These are phyloP conservation scores for Allygus modestus DNA, from an alignment of 2,888 invertebrate genomes.

Conservation along the genomic window DNA sequence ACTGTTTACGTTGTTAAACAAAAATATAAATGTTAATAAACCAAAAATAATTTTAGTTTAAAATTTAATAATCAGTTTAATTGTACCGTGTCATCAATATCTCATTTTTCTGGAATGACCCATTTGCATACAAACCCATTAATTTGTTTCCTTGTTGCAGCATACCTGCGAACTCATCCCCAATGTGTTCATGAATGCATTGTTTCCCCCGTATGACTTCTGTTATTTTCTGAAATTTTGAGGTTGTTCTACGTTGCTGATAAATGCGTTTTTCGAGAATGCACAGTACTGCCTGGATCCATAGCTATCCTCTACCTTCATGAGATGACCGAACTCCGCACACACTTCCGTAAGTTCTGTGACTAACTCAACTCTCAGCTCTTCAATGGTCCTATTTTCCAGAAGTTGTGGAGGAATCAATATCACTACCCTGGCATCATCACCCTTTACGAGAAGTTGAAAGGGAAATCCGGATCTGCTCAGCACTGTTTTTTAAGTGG, in stretches of 20 bases:
- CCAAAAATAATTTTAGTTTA: no score
- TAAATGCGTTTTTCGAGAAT: constrained; percentile 24
- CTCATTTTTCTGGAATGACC: no score
- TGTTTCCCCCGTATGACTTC: constrained; percentile 9
- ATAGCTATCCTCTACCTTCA: constrained; percentile 17
- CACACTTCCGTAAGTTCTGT: background rate
- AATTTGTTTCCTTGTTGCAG: no score
- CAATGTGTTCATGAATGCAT: constrained; percentile 26
- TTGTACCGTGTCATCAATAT: no score
- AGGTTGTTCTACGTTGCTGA: background rate
- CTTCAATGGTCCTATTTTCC: background rate
- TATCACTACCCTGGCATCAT: background rate
- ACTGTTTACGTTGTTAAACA: no score
- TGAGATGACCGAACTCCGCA: background rate
- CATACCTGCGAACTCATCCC: no score
- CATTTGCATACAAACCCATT: no score
- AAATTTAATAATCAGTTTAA: no score
- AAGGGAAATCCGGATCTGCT: no score
- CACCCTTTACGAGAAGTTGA: background rate
- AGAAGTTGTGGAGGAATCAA: background rate
- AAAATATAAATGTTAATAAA: no score
- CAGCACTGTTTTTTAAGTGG: background rate
- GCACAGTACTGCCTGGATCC: background rate
- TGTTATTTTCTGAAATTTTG: constrained; percentile 19
- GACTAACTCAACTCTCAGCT: background rate